These are phyloP conservation scores for Drosophila leontia DNA, from an alignment of 1,140 invertebrate genomes.

Conservation along the genomic window DNA sequence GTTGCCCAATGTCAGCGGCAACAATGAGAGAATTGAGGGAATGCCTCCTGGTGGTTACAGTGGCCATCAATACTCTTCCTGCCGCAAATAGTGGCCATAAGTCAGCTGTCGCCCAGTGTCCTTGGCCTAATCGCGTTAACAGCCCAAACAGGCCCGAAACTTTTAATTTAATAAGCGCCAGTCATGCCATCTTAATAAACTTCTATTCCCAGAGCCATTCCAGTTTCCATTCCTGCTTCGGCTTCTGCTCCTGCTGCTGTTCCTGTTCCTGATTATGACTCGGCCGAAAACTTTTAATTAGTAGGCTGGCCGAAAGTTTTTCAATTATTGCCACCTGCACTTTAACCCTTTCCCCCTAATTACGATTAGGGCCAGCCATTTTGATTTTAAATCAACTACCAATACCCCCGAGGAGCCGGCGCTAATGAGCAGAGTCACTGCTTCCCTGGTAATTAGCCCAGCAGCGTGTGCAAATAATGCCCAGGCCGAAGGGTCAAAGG, in stretches of 20 bases:
- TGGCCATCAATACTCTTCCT: constrained; percentile 53
- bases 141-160: constrained; percentile 31
- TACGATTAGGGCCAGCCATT: constrained; percentile 43
- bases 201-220: constrained; percentile 54
- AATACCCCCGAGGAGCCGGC: constrained; percentile 41
- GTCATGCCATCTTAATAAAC: constrained; percentile 61
- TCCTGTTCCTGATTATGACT: constrained; percentile 56
- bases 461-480: constrained; percentile 63
- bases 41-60: constrained; percentile 29
- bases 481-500: constrained; percentile 29
- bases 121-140: constrained; percentile 68
- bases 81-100: constrained; percentile 64
- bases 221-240: background rate
- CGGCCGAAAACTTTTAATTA: constrained; percentile 75
- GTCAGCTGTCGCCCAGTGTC: constrained; percentile 27
- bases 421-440: constrained; percentile 39
- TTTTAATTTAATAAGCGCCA: constrained; percentile 75
- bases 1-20: constrained; percentile 55
- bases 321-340: constrained; percentile 82
- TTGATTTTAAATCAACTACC: constrained; percentile 80
- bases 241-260: constrained; percentile 6
- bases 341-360: constrained; percentile 37
- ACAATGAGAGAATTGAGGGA: constrained; percentile 40
- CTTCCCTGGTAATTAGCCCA: constrained; percentile 52
- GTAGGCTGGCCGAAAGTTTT: constrained; percentile 72